These are phyloP conservation scores for Rotaria macrura DNA, from an alignment of 2,888 invertebrate species.

Conservation along the genomic window DNA sequence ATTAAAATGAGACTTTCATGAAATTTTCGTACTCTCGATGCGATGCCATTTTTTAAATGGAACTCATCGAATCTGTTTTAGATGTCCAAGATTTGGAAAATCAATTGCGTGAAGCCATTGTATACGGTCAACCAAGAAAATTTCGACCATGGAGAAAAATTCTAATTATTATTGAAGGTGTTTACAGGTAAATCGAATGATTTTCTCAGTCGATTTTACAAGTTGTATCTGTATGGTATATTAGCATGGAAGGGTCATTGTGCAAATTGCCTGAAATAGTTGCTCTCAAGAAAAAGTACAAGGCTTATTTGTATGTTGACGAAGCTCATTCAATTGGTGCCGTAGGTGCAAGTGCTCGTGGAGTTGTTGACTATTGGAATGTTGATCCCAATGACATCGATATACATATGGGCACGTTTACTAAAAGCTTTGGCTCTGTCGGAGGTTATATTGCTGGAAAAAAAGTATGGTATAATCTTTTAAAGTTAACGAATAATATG, in stretches of 20 bases:
- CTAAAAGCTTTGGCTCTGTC: conserved; percentile 91
- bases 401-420: conserved; percentile 88
- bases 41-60: too few relatives aligned
- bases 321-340: conserved; percentile 97
- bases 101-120: conserved; percentile 63
- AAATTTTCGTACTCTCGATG: too few relatives aligned
- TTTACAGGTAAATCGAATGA: conserved; percentile 55
- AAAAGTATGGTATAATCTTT: conserved; percentile 55
- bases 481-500: too few relatives aligned
- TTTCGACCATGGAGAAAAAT: conserved; percentile 78
- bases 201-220: background rate
- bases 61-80: background rate
- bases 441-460: conserved; percentile 91
- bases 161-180: conserved; percentile 81
- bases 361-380: conserved; percentile 74
- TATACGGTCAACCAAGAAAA: conserved; percentile 66
- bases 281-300: conserved; percentile 79
- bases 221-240: background rate
- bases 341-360: conserved; percentile 73
- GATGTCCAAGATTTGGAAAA: conserved; percentile 60
- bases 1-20: too few relatives aligned
- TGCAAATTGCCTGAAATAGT: conserved; percentile 76
- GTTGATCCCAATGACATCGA: conserved; percentile 74
- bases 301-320: conserved; percentile 86
- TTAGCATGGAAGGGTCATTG: conserved; percentile 86